These are phyloP conservation scores for Sinocyclocheilus grahami DNA, from an alignment of 2,113 vertebrate species.

Conservation along the genomic window DNA sequence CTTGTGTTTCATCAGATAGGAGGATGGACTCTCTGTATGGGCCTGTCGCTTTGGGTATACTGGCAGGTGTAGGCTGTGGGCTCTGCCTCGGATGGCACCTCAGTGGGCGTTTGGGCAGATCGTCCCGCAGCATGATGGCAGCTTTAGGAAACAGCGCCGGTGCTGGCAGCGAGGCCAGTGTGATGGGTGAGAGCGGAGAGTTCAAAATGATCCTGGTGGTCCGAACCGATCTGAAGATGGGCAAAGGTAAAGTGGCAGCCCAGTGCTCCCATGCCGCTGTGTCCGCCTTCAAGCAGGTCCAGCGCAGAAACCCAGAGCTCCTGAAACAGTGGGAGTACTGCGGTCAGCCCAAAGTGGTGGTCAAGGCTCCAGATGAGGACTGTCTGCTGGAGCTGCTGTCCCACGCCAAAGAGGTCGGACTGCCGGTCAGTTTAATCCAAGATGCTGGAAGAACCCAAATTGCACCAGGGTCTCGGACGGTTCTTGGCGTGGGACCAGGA, in stretches of 20 bases:
- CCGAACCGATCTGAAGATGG: conserved; percentile 94
- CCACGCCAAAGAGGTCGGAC: conserved; percentile 82
- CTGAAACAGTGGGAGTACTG: conserved; percentile 94
- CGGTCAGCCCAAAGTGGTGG: conserved; percentile 94
- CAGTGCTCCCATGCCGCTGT: conserved; percentile 96
- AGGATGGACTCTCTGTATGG: conserved; percentile 79
- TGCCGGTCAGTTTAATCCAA: conserved; percentile 91
- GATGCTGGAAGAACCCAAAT: conserved; percentile 96
- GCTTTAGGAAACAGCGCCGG: conserved; percentile 38
- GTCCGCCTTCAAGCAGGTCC: conserved; percentile 89
- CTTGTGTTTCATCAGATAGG: conserved; percentile 13
- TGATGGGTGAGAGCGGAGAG: conserved; percentile 88
- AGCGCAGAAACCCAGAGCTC: conserved; percentile 83
- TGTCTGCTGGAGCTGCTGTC: conserved; percentile 80
- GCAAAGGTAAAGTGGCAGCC: conserved; percentile 93
- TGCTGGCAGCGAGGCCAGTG: conserved; percentile 62
- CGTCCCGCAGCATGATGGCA: neutral
- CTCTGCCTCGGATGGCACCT: conserved; percentile 88
- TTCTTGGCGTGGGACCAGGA: conserved; percentile 90
- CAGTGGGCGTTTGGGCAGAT: conserved; percentile 61
- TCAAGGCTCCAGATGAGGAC: conserved; percentile 88
- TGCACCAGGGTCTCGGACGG: conserved; percentile 89
- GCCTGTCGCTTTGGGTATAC: conserved; percentile 71
- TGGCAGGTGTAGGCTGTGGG: conserved; percentile 83
- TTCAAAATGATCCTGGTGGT: conserved; percentile 94